A percentile compares a stretch with the other conserved stretches of the same genome.
Conservation (phyloP, 2,113 vertebrate genomes). For the Leptobrachium ailaonicum region DNA sequence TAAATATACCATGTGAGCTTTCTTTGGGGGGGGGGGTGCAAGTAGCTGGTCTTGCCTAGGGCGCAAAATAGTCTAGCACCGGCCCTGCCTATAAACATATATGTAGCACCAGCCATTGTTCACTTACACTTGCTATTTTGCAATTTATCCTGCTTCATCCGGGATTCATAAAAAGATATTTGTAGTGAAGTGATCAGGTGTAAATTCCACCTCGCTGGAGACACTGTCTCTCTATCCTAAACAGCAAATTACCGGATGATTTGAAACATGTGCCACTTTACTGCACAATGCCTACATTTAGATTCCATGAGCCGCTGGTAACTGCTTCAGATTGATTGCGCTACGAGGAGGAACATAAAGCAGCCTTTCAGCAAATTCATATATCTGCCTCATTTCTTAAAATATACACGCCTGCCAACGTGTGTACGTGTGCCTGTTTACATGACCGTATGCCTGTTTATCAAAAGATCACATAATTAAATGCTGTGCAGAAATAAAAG, state of each 20-base stretch:
- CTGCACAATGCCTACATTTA: constrained; percentile 19
- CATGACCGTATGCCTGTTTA: constrained; percentile 5
- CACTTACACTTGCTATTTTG: neutral
- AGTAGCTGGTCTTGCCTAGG: too few relatives aligned
- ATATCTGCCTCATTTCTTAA: constrained; percentile 31
- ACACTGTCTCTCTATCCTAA: constrained; percentile 22
- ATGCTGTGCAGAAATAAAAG: too few relatives aligned
- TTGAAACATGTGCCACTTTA: constrained; percentile 29
- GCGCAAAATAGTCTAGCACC: too few relatives aligned
- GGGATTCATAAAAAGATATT: constrained; percentile 12
- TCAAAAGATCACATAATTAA: neutral
- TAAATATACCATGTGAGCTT: too few relatives aligned
- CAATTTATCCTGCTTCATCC: neutral
- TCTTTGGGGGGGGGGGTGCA: too few relatives aligned
- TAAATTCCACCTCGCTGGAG: constrained; percentile 18
- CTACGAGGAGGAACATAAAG: constrained; percentile 21
- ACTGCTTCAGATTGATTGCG: constrained; percentile 29
- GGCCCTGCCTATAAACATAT: too few relatives aligned
- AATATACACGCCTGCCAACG: constrained; percentile 25
- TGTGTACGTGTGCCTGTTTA: neutral
- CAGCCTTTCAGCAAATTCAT: constrained; percentile 26
- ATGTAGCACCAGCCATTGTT: too few relatives aligned
- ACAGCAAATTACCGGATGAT: constrained; percentile 35
- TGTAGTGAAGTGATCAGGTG: constrained; percentile 12
- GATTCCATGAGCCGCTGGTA: constrained; percentile 17